Evolutionary conservation across 2,113 vertebrate genomes (phyloP), one percentile per base, ranked within the genome.

Genomic region (Seriola dumerili): DNA sequence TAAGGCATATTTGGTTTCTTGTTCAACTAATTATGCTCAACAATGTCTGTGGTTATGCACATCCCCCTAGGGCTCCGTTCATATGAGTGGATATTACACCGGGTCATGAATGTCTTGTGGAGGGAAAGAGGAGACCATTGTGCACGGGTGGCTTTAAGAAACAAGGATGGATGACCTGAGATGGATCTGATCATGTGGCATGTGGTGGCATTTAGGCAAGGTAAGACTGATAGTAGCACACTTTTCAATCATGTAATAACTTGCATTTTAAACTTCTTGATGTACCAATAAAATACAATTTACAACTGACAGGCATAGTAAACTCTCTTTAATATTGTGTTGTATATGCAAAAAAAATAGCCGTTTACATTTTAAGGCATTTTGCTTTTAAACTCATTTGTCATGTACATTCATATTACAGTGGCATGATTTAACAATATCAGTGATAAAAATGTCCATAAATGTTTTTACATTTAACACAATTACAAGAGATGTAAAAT

Each of bases 1-100:
- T 21, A 19, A 85, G 11, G 29, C 83, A 81, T 86, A 89, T 89
- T 88, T 72, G 65, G 68, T 91, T 80, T 83, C 83, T 54, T 80
- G 74, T 87, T 86, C 4, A 3, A 81, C 82, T 70, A 69, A 88
- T 88, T 84, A n/a, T 40, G 62, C 58, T 32, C 32, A 50, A 74
- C 79, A 86, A 62, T 78, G 62, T 54, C 50, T 71, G n/a, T 67
- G 77, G 64, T 57, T 80, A 59, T 84, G 70, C 73, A 58, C 64
- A 70, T 72, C 42, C 78, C 87, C 85, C 34, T 8, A 40, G 85
- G 88, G 78, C 75, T 11, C 25, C 73, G 21, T 72, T 88, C 87
- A 78, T 73, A 85, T 66, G 76, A 81, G 79, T 78, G 75, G 54
- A 76, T 80, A 57, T 34, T 58, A 55, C 59, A 80, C 29, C 69